Conservation (phyloP, 2,113 vertebrate species). For the Toxostoma redivivum region DNA sequence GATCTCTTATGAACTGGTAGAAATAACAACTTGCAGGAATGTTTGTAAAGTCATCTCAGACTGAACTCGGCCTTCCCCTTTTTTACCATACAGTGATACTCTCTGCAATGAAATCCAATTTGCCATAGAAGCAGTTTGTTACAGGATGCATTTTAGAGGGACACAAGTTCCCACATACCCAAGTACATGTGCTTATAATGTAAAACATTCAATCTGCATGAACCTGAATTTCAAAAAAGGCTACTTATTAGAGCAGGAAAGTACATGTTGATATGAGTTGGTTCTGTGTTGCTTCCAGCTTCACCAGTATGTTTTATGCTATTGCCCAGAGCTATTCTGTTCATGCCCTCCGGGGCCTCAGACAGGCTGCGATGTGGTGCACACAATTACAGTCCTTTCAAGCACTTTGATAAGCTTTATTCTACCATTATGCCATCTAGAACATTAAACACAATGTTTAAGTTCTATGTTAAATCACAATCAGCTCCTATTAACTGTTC, state of each 20-base stretch:
- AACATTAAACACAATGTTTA: slow-evolving; percentile 72
- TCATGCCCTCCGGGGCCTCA: background rate
- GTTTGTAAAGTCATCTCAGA: slow-evolving; percentile 63
- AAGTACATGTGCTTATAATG: background rate
- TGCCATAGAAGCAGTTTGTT: slow-evolving; percentile 37
- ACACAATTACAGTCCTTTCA: background rate
- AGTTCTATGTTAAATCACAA: slow-evolving; percentile 72
- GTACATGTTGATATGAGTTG: background rate
- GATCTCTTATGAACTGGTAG: slow-evolving; percentile 67
- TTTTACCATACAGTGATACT: background rate
- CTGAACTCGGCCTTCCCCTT: slow-evolving; percentile 34
- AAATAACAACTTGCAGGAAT: slow-evolving; percentile 66
- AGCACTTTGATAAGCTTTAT: slow-evolving; percentile 62
- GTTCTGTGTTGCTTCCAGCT: background rate
- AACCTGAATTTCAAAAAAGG: slow-evolving; percentile 57
- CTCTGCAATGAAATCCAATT: slow-evolving; percentile 47
- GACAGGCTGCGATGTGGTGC: background rate
- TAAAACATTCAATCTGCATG: slow-evolving; percentile 4
- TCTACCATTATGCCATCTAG: slow-evolving; percentile 69
- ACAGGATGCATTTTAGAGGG: slow-evolving; percentile 33
- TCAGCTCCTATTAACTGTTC: slow-evolving; percentile 73
- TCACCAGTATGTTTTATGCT: background rate
- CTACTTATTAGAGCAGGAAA: slow-evolving; percentile 6
- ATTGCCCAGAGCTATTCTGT: background rate
- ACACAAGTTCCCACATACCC: slow-evolving; percentile 3